A percentile compares a stretch with the other conserved stretches of the same genome.
Evolutionary conservation across 2,113 vertebrate genomes (phyloP).

Genomic region (Osmerus eperlanus): DNA sequence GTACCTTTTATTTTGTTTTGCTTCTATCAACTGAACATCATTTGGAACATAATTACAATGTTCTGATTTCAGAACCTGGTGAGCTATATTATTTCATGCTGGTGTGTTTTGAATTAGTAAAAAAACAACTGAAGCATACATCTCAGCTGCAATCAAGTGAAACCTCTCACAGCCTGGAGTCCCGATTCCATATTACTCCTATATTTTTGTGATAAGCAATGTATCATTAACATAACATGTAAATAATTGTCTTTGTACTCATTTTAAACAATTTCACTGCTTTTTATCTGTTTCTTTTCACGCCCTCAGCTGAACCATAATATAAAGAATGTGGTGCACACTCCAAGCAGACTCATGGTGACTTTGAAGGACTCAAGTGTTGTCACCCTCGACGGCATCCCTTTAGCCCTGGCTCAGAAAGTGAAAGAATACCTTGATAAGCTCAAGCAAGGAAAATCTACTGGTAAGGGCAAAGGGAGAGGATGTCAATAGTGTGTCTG

Average conservation of each 20-base stretch:
- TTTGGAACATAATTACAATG: too few species aligned
- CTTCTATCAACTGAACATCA: too few species aligned
- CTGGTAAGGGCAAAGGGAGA: conserved; percentile 61
- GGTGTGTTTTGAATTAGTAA: too few species aligned
- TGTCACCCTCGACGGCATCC: conserved; percentile 85
- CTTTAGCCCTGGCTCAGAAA: conserved; percentile 77
- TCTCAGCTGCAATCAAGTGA: too few species aligned
- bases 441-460: conserved; percentile 79
- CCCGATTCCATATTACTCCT: too few species aligned
- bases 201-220: neutral
- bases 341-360: conserved; percentile 76
- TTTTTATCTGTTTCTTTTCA: conserved; percentile 28
- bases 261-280: neutral
- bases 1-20: too few species aligned
- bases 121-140: too few species aligned
- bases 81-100: too few species aligned
- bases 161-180: too few species aligned
- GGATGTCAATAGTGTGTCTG: neutral
- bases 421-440: conserved; percentile 89
- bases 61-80: too few species aligned
- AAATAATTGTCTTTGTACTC: too few species aligned
- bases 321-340: conserved; percentile 84
- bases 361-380: conserved; percentile 85
- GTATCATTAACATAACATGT: neutral
- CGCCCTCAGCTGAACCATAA: conserved; percentile 86